Evolutionary conservation across 2,113 vertebrate genomes (phyloP).

Genomic region (Aix galericulata): DNA sequence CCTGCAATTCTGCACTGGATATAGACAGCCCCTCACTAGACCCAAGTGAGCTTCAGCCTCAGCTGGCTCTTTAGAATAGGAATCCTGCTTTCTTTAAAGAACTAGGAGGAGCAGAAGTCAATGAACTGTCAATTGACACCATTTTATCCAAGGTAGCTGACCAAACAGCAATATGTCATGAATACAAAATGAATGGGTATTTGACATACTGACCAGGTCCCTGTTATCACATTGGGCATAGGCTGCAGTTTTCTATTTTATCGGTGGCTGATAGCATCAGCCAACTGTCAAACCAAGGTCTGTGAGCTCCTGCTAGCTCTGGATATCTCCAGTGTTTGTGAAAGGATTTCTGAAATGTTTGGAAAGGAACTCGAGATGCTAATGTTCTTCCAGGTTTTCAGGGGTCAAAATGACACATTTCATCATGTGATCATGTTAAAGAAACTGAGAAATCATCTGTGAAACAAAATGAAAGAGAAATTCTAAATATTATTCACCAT

Average conservation of each 20-base stretch:
- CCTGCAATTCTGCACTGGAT: neutral
- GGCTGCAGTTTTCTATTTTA: neutral
- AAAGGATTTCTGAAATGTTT: conserved; percentile 13
- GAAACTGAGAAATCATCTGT: conserved; percentile 1
- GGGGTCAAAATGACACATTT: conserved; percentile 27
- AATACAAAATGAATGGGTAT: neutral
- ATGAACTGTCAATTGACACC: neutral
- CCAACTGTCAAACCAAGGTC: neutral
- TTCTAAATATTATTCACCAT: neutral
- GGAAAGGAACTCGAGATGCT: neutral
- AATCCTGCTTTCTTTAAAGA: neutral
- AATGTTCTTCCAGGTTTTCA: neutral
- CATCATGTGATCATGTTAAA: neutral
- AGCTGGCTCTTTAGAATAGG: neutral
- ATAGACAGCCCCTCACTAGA: neutral
- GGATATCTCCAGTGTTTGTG: neutral
- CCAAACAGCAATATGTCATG: neutral
- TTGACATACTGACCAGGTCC: neutral
- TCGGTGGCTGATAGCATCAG: neutral
- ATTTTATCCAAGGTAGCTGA: neutral
- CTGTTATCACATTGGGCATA: neutral
- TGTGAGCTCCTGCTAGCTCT: neutral
- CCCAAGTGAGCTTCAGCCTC: neutral
- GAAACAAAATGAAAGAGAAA: conserved; percentile 17
- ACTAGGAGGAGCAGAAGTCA: neutral